A percentile compares a stretch with the other conserved stretches of the same genome.
These are phyloP conservation scores for Apamea crenata DNA, from an alignment of 2,888 invertebrate genomes.

Conservation along the genomic window DNA sequence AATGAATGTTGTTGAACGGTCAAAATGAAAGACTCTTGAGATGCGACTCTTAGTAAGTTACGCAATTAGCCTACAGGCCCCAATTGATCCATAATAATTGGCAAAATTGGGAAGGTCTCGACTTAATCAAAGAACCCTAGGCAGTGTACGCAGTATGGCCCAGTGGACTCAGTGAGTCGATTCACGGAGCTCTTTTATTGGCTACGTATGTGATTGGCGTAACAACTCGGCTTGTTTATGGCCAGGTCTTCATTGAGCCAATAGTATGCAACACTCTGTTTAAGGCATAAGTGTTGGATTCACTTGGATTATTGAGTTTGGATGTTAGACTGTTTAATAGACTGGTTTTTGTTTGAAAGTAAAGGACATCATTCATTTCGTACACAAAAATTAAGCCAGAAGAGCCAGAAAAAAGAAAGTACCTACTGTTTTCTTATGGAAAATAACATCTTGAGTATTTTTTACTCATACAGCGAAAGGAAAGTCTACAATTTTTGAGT, in stretches of 20 bases:
- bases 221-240: slow-evolving; percentile 48
- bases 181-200: slow-evolving; percentile 64
- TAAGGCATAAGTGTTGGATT: slow-evolving; percentile 1
- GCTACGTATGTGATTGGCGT: slow-evolving; percentile 62
- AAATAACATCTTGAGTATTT: too few species aligned
- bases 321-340: background rate
- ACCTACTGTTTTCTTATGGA: too few species aligned
- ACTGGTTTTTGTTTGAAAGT: background rate
- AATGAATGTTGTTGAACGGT: background rate
- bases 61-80: background rate
- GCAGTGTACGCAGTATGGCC: slow-evolving; percentile 18
- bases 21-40: too few species aligned
- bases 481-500: too few species aligned
- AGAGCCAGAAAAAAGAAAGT: too few species aligned
- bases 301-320: background rate
- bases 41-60: background rate
- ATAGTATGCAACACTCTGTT: slow-evolving; percentile 28
- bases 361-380: too few species aligned
- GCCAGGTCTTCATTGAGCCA: slow-evolving; percentile 23
- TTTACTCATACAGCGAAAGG: too few species aligned
- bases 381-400: too few species aligned
- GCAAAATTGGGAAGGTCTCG: slow-evolving; percentile 21
- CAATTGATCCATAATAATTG: slow-evolving; percentile 42
- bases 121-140: slow-evolving; percentile 25
- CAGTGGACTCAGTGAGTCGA: slow-evolving; percentile 53